phyloP scores from a whole-genome alignment of 2,797 vertebrate species.

The Micropoecilia bifurca region DNA sequence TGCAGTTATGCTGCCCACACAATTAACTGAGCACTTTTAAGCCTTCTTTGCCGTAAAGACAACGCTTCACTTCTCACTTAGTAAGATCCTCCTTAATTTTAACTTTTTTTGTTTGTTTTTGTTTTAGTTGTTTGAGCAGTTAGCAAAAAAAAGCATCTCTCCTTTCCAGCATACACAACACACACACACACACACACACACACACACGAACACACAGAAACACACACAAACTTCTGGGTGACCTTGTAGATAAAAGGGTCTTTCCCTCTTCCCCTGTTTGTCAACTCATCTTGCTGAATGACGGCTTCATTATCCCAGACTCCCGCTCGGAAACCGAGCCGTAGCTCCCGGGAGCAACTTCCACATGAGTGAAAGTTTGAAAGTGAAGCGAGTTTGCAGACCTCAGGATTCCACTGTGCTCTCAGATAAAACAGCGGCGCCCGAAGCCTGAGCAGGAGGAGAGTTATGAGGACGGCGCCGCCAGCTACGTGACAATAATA shows the following conservation, averaged over 20 bases:
- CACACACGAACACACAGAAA: too few species aligned
- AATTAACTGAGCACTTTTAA: neutral
- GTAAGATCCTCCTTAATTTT: neutral
- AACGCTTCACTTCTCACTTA: neutral
- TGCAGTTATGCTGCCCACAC: neutral
- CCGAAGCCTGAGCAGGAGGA: conserved; percentile 45
- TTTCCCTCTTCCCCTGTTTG: conserved; percentile 11
- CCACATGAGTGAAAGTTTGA: conserved; percentile 40
- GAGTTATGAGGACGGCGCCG: conserved; percentile 50
- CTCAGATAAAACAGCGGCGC: conserved; percentile 37
- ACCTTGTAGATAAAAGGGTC: conserved; percentile 9
- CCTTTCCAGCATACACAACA: neutral
- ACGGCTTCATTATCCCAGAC: conserved; percentile 18
- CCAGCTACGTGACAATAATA: conserved; percentile 57
- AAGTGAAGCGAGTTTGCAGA: conserved; percentile 39
- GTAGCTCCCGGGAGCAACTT: conserved; percentile 30
- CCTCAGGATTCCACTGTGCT: conserved; percentile 21
- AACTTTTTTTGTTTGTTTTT: neutral
- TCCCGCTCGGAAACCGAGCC: neutral
- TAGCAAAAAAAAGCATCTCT: neutral
- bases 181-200: neutral
- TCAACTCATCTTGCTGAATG: conserved; percentile 24
- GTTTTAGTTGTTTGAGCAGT: neutral
- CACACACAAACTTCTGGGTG: neutral
- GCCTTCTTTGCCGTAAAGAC: neutral